Evolutionary conservation across 2,797 vertebrate species (phyloP), one percentile per base, ranked within the genome.

Genomic region (Ara ararauna): DNA sequence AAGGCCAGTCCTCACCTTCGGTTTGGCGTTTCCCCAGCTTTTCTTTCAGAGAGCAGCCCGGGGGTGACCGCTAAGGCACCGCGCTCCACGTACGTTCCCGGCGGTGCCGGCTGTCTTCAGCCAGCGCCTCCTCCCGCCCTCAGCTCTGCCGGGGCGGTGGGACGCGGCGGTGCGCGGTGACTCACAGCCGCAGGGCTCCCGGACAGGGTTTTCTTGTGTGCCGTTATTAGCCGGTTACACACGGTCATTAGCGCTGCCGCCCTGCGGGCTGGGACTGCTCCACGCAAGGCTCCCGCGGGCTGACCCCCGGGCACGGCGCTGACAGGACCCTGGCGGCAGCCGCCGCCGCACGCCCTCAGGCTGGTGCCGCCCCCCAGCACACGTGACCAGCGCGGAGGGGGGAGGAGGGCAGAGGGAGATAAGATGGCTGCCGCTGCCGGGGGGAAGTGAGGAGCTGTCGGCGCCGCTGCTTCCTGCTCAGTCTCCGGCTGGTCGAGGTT

Each of bases 321-420:
- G 16, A 24, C 3, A 6, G 1, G 4, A 3, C 7, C 4, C 20
- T 0, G 2, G 13, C 44, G 0, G 45, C 8, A 1, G 8, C 19
- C 32, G 5, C 34, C 32, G 3, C 34, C n/a, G 22, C 54, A 10
- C 48, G 3, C 11, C 29, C 50, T n/a, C 38, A 6, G 13, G 60
- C 60, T 34, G 22, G 18, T 0, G 62, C 67, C n/a, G 26, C 27
- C 67, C 21, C 34, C 29, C 24, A 2, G 9, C 21, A 16, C 92
- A 86, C 86, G 89, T 83, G 90, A 90, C 68, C 58, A 7, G 21
- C 29, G 11, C 22, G 16, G 17, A 9, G 15, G 4, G 26, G 32
- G 44, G 51, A 13, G 58, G 36, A 4, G 36, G 79, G 30, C 34
- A 27, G 24, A 74, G 79, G 19, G 45, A 50, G 32, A 38, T 2